These are phyloP conservation scores for Buceros bicornis DNA, from an alignment of 2,797 vertebrate genomes.

Conservation along the genomic window DNA sequence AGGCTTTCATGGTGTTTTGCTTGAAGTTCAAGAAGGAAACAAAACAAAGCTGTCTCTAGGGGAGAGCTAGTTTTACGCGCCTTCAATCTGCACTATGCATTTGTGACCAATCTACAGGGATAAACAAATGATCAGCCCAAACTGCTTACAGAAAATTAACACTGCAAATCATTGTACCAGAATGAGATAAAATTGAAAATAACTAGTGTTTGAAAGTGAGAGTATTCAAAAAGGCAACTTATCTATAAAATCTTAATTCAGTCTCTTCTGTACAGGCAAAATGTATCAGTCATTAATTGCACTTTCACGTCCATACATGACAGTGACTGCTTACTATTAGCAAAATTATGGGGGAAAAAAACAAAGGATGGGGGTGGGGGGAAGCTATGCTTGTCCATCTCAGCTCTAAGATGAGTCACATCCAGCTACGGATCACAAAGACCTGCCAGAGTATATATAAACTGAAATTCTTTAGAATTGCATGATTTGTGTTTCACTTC, in stretches of 20 bases:
- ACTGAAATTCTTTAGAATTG: not conserved
- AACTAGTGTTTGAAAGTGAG: not conserved
- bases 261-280: not conserved
- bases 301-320: not conserved
- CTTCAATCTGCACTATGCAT: not conserved
- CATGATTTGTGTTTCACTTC: not conserved
- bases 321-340: not conserved
- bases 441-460: not conserved
- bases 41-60: not conserved
- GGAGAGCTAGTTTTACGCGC: not conserved
- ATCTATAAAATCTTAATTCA: not conserved
- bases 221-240: not conserved
- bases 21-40: not conserved
- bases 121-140: not conserved
- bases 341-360: not conserved
- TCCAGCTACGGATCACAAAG: not conserved
- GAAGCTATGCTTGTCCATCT: not conserved
- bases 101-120: not conserved
- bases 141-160: not conserved
- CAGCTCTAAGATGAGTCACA: not conserved
- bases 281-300: not conserved
- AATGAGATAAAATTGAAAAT: not conserved
- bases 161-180: not conserved
- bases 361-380: accelerated
- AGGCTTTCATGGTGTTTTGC: not conserved